phyloP scores from a whole-genome alignment of 2,797 vertebrate species.

The Urophycis tenuis region DNA sequence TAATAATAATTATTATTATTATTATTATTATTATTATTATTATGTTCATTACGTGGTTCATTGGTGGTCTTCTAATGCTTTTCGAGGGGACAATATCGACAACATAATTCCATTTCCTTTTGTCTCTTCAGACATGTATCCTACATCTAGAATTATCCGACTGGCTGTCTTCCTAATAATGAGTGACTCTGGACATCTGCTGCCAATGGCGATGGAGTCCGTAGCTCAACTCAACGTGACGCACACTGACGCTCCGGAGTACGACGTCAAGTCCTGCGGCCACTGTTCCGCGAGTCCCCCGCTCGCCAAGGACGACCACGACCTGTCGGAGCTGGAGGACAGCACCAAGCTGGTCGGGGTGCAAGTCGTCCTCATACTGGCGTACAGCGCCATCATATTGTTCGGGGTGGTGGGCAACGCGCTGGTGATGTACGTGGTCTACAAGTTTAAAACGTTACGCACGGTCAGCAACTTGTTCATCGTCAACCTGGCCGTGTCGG shows the following conservation, averaged over 20 bases:
- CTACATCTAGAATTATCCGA: background rate
- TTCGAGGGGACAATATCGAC: too few relatives aligned
- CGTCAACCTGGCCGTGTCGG: slow-evolving; percentile 87
- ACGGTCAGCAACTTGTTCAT: slow-evolving; percentile 96
- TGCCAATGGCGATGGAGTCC: slow-evolving; percentile 45
- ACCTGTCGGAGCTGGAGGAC: slow-evolving; percentile 62
- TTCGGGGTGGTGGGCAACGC: slow-evolving; percentile 88
- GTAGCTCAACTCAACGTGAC: slow-evolving; percentile 44
- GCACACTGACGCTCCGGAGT: slow-evolving; percentile 28
- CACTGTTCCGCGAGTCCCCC: background rate
- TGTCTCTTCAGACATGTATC: too few relatives aligned
- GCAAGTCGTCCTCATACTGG: slow-evolving; percentile 84
- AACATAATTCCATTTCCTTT: too few relatives aligned
- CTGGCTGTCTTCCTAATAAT: slow-evolving; percentile 33
- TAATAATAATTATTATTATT: too few relatives aligned
- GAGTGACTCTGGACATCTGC: slow-evolving; percentile 33
- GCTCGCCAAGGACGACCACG: background rate
- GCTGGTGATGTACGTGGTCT: slow-evolving; percentile 87
- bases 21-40: too few relatives aligned
- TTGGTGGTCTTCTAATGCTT: too few relatives aligned
- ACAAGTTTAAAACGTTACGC: slow-evolving; percentile 85
- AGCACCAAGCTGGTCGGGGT: slow-evolving; percentile 86
- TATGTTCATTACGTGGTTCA: too few relatives aligned
- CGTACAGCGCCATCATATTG: slow-evolving; percentile 90
- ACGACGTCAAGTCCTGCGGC: slow-evolving; percentile 22